Evolutionary conservation across 2,888 invertebrate genomes (phyloP).

Genomic region (Limnephilus lunatus): DNA sequence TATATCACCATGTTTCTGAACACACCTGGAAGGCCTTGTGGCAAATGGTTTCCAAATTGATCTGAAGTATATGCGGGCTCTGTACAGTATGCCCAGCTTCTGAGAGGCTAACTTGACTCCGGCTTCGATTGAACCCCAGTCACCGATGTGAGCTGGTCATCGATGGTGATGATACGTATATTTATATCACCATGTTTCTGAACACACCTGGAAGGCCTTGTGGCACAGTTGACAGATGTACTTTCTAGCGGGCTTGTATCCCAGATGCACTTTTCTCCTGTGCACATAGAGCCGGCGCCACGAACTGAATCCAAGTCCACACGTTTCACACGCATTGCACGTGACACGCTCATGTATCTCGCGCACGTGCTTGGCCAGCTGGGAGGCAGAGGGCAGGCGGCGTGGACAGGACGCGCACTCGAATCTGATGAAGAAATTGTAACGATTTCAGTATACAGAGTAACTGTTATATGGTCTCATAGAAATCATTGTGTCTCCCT

Average conservation of each 20-base stretch:
- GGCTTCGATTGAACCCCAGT: no score
- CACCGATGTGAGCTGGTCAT: no score
- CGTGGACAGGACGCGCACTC: neutral
- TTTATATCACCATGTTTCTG: neutral
- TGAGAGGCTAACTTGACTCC: no score
- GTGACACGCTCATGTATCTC: constrained; percentile 27
- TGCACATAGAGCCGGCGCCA: constrained; percentile 48
- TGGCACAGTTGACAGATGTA: constrained; percentile 49
- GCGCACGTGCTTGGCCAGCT: constrained; percentile 29
- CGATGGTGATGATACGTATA: no score
- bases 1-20: neutral
- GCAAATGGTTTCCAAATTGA: neutral
- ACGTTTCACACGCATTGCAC: constrained; percentile 42
- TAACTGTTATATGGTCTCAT: no score
- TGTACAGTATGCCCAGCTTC: no score
- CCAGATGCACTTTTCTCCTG: constrained; percentile 43
- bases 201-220: constrained; percentile 43
- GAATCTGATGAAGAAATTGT: neutral
- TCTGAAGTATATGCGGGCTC: no score
- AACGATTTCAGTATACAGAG: no score
- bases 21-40: constrained; percentile 46
- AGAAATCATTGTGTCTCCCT: no score
- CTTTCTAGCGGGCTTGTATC: constrained; percentile 23
- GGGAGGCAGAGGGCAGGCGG: neutral
- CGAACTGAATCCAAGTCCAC: constrained; percentile 49